phyloP scores from a whole-genome alignment of 2,888 invertebrate genomes.

The Calameuta filiformis region DNA sequence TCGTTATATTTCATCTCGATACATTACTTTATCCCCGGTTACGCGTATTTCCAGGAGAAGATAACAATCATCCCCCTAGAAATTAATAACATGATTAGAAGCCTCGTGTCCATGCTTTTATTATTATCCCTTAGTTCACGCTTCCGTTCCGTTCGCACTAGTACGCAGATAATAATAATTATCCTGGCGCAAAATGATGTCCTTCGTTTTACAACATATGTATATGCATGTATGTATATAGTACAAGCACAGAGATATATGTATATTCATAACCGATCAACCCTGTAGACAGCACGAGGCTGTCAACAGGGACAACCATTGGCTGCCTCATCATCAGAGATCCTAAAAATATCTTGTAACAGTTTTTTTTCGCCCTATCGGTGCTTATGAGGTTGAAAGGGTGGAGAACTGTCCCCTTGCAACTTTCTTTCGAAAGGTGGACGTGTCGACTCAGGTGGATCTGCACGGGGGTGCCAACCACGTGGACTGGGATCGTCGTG shows the following conservation, averaged over 20 bases:
- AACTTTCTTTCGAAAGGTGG: constrained; percentile 50
- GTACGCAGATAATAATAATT: neutral
- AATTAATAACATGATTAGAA: neutral
- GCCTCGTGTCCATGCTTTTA: neutral
- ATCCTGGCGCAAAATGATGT: neutral
- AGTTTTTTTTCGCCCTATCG: neutral
- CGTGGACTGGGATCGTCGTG: constrained; percentile 65
- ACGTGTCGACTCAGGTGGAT: constrained; percentile 65
- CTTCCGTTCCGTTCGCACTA: neutral
- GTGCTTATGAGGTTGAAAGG: neutral
- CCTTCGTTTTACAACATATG: neutral
- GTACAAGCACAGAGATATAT: neutral
- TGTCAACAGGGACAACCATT: neutral
- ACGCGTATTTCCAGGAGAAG: neutral
- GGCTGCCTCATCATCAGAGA: neutral
- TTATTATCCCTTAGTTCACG: neutral
- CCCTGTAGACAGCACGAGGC: neutral
- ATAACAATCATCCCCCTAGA: neutral
- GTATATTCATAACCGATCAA: too few relatives aligned
- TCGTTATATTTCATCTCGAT: neutral
- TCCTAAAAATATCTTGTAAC: neutral
- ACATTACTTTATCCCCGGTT: neutral
- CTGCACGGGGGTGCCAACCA: constrained; percentile 68
- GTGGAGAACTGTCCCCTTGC: neutral
- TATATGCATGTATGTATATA: neutral